Percentiles rank a stretch among this genome's conserved stretches.
phyloP scores from a whole-genome alignment of 2,797 vertebrate genomes.

The Lacerta agilis region DNA sequence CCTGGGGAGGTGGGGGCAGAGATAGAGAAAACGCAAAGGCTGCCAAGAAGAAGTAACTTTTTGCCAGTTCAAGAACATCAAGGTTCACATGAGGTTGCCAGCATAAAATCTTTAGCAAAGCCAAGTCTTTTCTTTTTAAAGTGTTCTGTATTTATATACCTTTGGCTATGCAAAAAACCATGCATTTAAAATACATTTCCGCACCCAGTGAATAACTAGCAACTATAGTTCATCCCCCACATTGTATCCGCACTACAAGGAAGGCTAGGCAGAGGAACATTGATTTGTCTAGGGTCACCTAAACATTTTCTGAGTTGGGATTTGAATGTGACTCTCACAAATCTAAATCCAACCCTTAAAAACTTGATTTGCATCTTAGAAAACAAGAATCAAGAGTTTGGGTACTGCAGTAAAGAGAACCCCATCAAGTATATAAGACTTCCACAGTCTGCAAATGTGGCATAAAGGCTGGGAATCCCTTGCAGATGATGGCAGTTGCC shows the following conservation, averaged over 20 bases:
- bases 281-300: background rate
- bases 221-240: background rate
- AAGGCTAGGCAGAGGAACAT: background rate
- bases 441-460: background rate
- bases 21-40: too few relatives aligned
- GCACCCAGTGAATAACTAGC: too few relatives aligned
- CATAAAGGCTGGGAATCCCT: too few relatives aligned
- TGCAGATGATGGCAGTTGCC: too few relatives aligned
- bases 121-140: too few relatives aligned
- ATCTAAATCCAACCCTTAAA: background rate
- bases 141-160: too few relatives aligned
- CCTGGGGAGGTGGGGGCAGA: too few relatives aligned
- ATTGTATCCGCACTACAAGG: background rate
- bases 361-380: background rate
- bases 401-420: background rate
- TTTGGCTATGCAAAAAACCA: too few relatives aligned
- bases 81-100: background rate
- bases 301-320: background rate
- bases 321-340: background rate
- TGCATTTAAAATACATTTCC: too few relatives aligned
- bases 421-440: background rate
- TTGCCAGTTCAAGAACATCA: background rate
- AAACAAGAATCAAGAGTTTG: background rate
- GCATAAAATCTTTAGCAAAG: too few relatives aligned
- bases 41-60: too few relatives aligned